Base-by-base conservation (phyloP, 2,113 vertebrate genomes). In the Mastomys coucha region DNA sequence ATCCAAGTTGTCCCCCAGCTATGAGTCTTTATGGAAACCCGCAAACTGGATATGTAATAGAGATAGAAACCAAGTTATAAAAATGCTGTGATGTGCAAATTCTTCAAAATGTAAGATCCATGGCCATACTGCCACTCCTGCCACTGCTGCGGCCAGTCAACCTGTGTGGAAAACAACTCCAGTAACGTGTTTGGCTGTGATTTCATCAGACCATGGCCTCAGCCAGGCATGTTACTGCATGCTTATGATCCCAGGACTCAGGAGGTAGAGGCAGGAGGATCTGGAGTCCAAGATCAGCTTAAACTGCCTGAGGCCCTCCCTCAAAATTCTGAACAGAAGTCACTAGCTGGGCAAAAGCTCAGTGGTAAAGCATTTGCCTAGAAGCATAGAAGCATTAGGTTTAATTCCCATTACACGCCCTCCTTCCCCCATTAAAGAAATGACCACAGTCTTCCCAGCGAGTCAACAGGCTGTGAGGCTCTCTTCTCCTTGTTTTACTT, bases 151-250 rank as follows among this genome's bases (percentile, higher is more conserved):
- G 28, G 56, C 81, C 56, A 3, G 33, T 14, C 65, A 75, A 8
- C n/a, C n/a, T 39, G 3, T 8, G 42, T 22, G 36, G 63, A 22
- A 75, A 5, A 53, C 36, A 73, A 39, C 70, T 39, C 73, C 33
- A 20, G 56, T 24, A 69, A 70, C 60, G 0, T 8, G 12, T 11
- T 4, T 33, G 13, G 0, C 28, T 36, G 0, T 1, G 19, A 33
- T 36, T 51, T 51, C 49, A 78, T 78, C 16, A 53, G 49, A 33
- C 31, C 77, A 53, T 19, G 26, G 16, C 77, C 49, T 53, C 26
- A 33, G 3, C 28, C 16, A 80, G 49, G 24, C 28, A 19, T 20
- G 49, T 8, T 20, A 53, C 77, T 20, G 17, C 49, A 26, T 75
- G 20, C 39, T 75, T 42, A 20, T 75, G 42, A 75, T 42, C 39